Evolutionary conservation across 1,140 invertebrate genomes (phyloP).

Genomic region (Drosophila novamexicana): DNA sequence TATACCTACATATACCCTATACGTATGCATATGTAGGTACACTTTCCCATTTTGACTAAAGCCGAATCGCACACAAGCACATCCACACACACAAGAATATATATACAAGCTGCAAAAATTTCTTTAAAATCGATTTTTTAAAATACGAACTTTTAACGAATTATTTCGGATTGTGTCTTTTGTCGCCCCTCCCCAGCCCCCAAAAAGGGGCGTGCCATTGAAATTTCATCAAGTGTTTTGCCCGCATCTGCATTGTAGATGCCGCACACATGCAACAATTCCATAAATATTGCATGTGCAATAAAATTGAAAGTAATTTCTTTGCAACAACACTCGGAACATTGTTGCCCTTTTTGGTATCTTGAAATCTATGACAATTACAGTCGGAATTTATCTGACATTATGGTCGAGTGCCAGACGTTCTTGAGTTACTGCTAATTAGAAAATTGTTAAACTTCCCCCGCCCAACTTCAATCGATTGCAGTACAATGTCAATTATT

Average conservation of each 20-base stretch:
- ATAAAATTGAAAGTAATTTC: slow-evolving; percentile 69
- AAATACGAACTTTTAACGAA: slow-evolving; percentile 47
- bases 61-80: slow-evolving; percentile 11
- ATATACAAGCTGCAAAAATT: slow-evolving; percentile 28
- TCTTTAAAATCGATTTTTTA: slow-evolving; percentile 54
- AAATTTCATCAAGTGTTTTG: slow-evolving; percentile 34
- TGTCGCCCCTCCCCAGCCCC: not conserved
- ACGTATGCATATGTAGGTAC: slow-evolving; percentile 14
- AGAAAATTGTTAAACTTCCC: slow-evolving; percentile 60
- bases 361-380: slow-evolving; percentile 63
- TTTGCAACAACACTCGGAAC: slow-evolving; percentile 31
- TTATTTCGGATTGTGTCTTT: slow-evolving; percentile 3
- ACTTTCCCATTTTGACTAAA: not conserved
- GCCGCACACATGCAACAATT: slow-evolving; percentile 35
- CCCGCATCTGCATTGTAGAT: slow-evolving; percentile 20
- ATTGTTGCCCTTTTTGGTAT: slow-evolving; percentile 26
- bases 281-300: slow-evolving; percentile 56
- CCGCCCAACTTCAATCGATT: slow-evolving; percentile 15
- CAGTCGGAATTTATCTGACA: slow-evolving; percentile 63
- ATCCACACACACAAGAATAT: slow-evolving; percentile 12
- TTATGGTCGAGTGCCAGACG: slow-evolving; percentile 33
- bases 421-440: slow-evolving; percentile 71
- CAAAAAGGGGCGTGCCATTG: slow-evolving; percentile 19
- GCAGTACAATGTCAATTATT: slow-evolving; percentile 5
- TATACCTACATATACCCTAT: not conserved